Evolutionary conservation across 2,113 vertebrate species (phyloP), one percentile per base, ranked within the genome.

Genomic region (Pogonocichla stellata): DNA sequence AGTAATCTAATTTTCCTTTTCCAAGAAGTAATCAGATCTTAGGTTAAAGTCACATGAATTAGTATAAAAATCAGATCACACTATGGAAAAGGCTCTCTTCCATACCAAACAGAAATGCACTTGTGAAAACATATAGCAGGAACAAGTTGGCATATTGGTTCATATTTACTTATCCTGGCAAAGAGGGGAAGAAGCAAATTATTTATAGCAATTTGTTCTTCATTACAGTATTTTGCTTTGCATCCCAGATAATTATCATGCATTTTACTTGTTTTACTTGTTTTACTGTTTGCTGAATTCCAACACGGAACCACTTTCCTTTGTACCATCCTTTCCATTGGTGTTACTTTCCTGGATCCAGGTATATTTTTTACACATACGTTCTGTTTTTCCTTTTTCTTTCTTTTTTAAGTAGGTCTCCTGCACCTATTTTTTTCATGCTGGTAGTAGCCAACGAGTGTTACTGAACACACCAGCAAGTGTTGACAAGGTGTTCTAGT

Each of bases 121-220:
- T 90, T 85, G 54, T 53, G 26, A 92, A 93, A 96, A 95, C 51
- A 67, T 66, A 91, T 17, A 28, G 74, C 65, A 54, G 54, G 40
- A 93, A 69, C 6, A 61, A 91, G 23, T 4, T 82, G 53, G 69
- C 48, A n/a, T 82, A 81, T 70, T 58, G 43, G 38, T 42, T 88
- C 53, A 11, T 54, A 24, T 90, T 83, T 88, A 88, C 60, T 86
- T 92, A 67, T 25, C 20, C 40, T 86, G 25, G 64, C 64, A 88
- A 79, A 66, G n/a, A 70, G 10, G 7, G 28, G 26, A 94, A 90
- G 71, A 60, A 88, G 34, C 8, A 58, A 6, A 77, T 33, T 70
- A 74, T 92, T 83, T 92, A 74, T 56, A 80, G 54, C 77, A 2
- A 72, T 80, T 94, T 75, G 36, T 64, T 91, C 60, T 79, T 83